Base-by-base conservation (phyloP, 2,797 vertebrate genomes). In the Anolis apletophallus region DNA sequence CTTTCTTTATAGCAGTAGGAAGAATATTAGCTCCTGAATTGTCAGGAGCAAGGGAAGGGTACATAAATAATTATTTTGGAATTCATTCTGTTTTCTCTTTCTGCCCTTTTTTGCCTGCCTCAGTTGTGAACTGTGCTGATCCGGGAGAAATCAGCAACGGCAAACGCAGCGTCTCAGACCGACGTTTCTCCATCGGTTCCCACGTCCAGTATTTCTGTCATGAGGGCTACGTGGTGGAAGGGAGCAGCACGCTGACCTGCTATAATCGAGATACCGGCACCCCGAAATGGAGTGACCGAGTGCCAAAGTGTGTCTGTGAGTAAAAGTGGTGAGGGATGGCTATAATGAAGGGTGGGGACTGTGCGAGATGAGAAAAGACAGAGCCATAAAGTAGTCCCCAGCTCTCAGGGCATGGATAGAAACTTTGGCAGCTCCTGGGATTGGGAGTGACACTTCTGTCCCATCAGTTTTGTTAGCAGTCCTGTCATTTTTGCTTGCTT, bases 271-370 rank as follows among this genome's bases (percentile, higher is more conserved):
- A 99, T 95, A 98, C 97, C 0, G 98, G 97, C 64, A 98, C 97
- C 32, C 98, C 98, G 52, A 99, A 99, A 87, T 98, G 98, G 98
- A 99, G 98, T 2, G 98, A 98, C 94, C 97, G 97, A 85, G 97
- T 97, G 93, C 98, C 98, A 23, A 98, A 98, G 90, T 99, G 98
- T 96, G 97, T 98, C 96, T 96, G 98, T 99, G 94, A 98, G 98
- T 98, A 67, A 87, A 74, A 54, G 2, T 17, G 68, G 2, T 16
- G 11, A 64, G 64, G 84, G 61, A 50, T 54, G 69, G 21, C 46
- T 29, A 14, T 26, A 14, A 3, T 5, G 57, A 57, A 54, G 40
- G 61, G 83, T 29, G 52, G 64, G 69, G 32, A 36, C 32, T n/a
- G 3, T 46, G 80, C 61, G 36, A 12, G 36, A 12, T 52, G 61